Percentiles rank a stretch among this genome's conserved stretches.
These are phyloP conservation scores for Scaptomyza tumidula DNA, from an alignment of 2,888 invertebrate genomes.

Conservation along the genomic window DNA sequence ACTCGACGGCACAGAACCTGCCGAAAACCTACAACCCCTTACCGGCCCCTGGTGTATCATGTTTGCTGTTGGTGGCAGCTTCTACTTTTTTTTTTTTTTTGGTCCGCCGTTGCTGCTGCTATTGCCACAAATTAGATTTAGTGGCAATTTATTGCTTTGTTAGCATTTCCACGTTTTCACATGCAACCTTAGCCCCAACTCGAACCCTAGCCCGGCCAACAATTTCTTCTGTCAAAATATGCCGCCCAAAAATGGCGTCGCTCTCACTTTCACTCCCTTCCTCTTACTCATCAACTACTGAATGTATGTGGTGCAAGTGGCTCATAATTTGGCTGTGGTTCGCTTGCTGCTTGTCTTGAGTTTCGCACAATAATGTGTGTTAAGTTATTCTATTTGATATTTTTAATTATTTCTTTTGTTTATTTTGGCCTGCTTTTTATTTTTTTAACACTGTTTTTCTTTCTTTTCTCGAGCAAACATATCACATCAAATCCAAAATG, in stretches of 20 bases:
- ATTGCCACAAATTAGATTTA: constrained; percentile 67
- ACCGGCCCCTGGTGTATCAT: constrained; percentile 18
- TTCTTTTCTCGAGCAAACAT: not conserved
- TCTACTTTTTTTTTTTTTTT: constrained; percentile 10
- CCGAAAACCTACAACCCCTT: not conserved
- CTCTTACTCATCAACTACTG: not conserved
- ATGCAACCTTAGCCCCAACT: not conserved
- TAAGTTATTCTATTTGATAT: constrained; percentile 56
- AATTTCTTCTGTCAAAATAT: constrained; percentile 50
- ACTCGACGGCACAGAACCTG: constrained; percentile 39
- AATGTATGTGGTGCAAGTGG: constrained; percentile 43
- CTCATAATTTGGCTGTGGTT: constrained; percentile 32
- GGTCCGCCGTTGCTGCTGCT: constrained; percentile 15
- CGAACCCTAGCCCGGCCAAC: not conserved
- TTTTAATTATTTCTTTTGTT: constrained; percentile 1
- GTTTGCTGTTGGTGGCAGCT: constrained; percentile 32
- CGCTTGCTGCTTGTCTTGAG: constrained; percentile 1
- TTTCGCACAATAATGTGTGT: constrained; percentile 50
- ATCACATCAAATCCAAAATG: no score
- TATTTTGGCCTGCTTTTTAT: constrained; percentile 10
- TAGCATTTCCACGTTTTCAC: constrained; percentile 56
- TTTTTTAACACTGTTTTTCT: not conserved
- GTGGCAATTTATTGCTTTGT: constrained; percentile 71
- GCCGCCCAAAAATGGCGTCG: constrained; percentile 33
- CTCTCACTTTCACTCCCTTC: constrained; percentile 4